Percentiles rank a stretch among this genome's conserved stretches.
Evolutionary conservation across 2,797 vertebrate species (phyloP).

Genomic region (Thaleichthys pacificus): DNA sequence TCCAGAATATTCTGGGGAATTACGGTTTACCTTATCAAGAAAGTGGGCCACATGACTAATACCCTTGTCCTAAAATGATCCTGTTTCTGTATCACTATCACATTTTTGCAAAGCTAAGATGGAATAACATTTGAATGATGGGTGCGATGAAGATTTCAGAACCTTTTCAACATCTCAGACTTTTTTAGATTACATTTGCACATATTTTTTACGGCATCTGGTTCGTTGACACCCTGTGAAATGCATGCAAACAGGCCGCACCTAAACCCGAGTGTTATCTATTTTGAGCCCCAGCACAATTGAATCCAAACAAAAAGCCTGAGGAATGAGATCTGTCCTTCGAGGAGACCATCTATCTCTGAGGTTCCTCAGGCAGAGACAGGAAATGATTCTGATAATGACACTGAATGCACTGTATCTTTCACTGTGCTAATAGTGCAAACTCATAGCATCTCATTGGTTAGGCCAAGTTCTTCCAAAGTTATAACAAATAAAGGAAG

Average conservation of each 20-base stretch:
- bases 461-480: constrained; percentile 5
- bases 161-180: constrained; percentile 35
- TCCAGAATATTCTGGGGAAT: too few relatives aligned
- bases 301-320: constrained; percentile 60
- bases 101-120: constrained; percentile 40
- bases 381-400: constrained; percentile 43
- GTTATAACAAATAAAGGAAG: constrained; percentile 8
- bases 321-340: constrained; percentile 50
- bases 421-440: constrained; percentile 42
- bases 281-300: constrained; percentile 46
- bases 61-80: background rate
- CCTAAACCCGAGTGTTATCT: constrained; percentile 48
- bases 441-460: constrained; percentile 17
- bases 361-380: constrained; percentile 30
- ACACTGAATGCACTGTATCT: constrained; percentile 21
- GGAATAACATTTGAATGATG: constrained; percentile 41
- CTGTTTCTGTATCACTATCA: background rate
- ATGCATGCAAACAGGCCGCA: constrained; percentile 47
- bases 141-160: constrained; percentile 50
- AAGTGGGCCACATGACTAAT: too few relatives aligned
- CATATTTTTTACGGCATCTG: constrained; percentile 48
- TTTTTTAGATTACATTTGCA: constrained; percentile 53
- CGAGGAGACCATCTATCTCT: constrained; percentile 43
- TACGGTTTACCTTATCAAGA: too few relatives aligned
- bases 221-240: constrained; percentile 41